Conservation (phyloP, 2,113 vertebrate genomes). For the Epinephelus lanceolatus region DNA sequence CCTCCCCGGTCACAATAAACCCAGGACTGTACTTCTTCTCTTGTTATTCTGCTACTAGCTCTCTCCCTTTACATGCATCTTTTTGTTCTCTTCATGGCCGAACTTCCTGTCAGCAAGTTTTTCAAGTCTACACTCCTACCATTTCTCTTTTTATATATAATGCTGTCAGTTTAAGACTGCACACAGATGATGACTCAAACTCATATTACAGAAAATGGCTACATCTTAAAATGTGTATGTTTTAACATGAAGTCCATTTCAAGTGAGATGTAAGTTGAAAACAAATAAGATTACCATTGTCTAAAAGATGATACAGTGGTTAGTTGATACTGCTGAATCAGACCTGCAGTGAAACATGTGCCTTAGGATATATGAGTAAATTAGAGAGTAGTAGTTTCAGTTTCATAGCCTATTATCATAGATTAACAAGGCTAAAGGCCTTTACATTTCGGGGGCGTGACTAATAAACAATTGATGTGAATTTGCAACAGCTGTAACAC, state of each 20-base stretch:
- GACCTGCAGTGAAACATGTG: not conserved
- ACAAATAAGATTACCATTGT: too few relatives aligned
- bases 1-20: slow-evolving; percentile 44
- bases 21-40: not conserved
- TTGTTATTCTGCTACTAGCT: not conserved
- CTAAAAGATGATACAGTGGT: not conserved
- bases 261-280: not conserved
- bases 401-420: not conserved
- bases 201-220: not conserved
- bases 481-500: too few relatives aligned
- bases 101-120: not conserved
- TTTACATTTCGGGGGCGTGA: too few relatives aligned
- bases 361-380: not conserved
- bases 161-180: not conserved
- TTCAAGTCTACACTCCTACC: not conserved
- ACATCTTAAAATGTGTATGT: not conserved
- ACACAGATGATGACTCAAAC: not conserved
- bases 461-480: too few relatives aligned
- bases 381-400: not conserved
- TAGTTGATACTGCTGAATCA: not conserved
- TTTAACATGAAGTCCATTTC: too few relatives aligned
- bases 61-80: slow-evolving; percentile 1
- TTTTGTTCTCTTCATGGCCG: not conserved
- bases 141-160: not conserved
- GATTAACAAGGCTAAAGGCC: too few relatives aligned